Percentiles rank a stretch among this genome's conserved stretches.
Conservation (phyloP, 2,888 invertebrate species). For the Conops quadrifasciatus region DNA sequence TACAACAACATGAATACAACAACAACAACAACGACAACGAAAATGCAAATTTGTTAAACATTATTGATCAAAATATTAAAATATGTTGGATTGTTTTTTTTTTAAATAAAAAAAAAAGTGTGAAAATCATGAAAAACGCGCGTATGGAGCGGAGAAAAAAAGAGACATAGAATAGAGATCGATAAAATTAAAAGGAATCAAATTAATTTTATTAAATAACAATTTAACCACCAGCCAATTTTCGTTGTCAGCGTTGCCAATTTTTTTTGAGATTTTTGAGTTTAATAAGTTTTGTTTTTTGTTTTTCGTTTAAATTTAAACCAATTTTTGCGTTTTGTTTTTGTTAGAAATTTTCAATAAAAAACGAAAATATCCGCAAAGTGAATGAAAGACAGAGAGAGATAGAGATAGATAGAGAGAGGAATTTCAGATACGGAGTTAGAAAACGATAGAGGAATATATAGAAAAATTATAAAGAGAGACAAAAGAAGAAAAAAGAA, state of each 20-base stretch:
- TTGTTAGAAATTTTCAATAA: neutral
- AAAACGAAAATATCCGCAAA: constrained; percentile 24
- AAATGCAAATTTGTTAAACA: constrained; percentile 11
- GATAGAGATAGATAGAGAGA: constrained; percentile 43
- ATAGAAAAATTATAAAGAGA: constrained; percentile 34
- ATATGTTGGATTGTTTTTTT: constrained; percentile 30
- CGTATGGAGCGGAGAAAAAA: constrained; percentile 28
- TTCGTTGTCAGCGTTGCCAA: constrained; percentile 30
- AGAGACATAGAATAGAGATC: constrained; percentile 22
- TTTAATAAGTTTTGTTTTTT: constrained; percentile 37
- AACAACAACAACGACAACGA: constrained; percentile 22
- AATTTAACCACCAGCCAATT: constrained; percentile 33
- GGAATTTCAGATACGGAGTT: no score
- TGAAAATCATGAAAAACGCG: constrained; percentile 15
- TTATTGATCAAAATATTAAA: neutral
- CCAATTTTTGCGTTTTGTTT: constrained; percentile 13
- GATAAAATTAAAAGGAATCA: constrained; percentile 12
- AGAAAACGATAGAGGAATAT: constrained; percentile 46
- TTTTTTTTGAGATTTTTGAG: constrained; percentile 30
- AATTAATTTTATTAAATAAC: neutral
- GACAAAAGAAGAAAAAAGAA: constrained; percentile 44
- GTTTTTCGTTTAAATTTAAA: constrained; percentile 12
- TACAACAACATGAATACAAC: constrained; percentile 47
- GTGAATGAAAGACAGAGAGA: constrained; percentile 10
- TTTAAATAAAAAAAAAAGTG: constrained; percentile 28